phyloP scores from a whole-genome alignment of 2,797 vertebrate species.

The Sparidentex hasta region DNA sequence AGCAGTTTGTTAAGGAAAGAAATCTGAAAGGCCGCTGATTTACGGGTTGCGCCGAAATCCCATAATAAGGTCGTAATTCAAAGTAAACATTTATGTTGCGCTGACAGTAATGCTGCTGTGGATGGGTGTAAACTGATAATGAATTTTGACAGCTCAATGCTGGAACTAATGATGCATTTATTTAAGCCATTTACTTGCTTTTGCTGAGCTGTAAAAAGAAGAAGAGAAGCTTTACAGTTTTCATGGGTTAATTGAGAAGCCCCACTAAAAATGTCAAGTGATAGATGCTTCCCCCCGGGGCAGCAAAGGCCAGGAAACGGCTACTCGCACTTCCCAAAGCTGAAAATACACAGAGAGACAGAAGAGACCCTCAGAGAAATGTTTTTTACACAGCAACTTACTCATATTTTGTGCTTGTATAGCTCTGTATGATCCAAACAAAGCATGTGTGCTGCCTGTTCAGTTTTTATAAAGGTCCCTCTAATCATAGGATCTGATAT shows the following conservation, averaged over 20 bases:
- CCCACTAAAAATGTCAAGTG: constrained; percentile 83
- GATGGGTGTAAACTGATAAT: constrained; percentile 79
- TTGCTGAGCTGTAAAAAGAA: constrained; percentile 68
- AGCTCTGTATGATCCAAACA: constrained; percentile 10
- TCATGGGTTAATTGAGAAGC: constrained; percentile 84
- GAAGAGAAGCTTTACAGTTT: constrained; percentile 77
- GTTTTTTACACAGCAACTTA: constrained; percentile 16
- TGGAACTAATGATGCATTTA: constrained; percentile 86
- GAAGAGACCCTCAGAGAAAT: constrained; percentile 1
- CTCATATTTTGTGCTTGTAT: neutral
- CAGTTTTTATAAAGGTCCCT: neutral
- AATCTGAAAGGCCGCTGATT: constrained; percentile 70
- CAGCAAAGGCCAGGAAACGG: constrained; percentile 60
- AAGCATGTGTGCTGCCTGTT: neutral
- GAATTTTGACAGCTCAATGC: constrained; percentile 77
- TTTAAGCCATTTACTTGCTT: constrained; percentile 79
- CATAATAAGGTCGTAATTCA: constrained; percentile 79
- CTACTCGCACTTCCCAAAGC: constrained; percentile 61
- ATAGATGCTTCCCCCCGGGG: constrained; percentile 79
- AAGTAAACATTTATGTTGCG: constrained; percentile 77
- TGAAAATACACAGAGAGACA: constrained; percentile 46
- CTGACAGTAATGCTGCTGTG: constrained; percentile 67
- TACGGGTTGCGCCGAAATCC: constrained; percentile 65
- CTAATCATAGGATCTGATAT: neutral
- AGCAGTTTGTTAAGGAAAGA: constrained; percentile 41